A percentile compares a stretch with the other conserved stretches of the same genome.
phyloP scores from a whole-genome alignment of 2,113 vertebrate species.

The Brachypodius melanocephalos region DNA sequence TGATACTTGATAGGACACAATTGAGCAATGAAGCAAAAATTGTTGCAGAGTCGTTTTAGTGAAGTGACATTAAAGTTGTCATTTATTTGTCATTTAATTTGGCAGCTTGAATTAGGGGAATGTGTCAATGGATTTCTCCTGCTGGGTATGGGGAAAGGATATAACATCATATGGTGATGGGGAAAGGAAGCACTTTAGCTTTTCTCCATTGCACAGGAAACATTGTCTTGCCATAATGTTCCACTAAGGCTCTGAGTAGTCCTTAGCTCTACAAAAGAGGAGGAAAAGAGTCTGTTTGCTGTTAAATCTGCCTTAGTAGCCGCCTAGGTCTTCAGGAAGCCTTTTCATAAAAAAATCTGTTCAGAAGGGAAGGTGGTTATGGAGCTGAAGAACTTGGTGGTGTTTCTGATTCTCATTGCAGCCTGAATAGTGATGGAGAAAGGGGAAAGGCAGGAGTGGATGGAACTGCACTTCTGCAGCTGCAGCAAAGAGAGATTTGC shows the following conservation, averaged over 20 bases:
- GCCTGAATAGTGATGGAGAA: background rate
- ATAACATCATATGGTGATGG: background rate
- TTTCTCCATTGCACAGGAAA: background rate
- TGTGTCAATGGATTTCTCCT: background rate
- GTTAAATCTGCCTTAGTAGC: background rate
- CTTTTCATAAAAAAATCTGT: background rate
- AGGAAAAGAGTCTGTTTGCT: background rate
- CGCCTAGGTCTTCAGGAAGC: background rate
- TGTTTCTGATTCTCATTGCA: background rate
- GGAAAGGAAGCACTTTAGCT: background rate
- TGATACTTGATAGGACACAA: background rate
- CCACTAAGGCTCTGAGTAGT: background rate
- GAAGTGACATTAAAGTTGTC: background rate
- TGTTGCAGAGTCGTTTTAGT: background rate
- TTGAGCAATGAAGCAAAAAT: background rate
- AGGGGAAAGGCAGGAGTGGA: background rate
- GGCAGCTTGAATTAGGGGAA: background rate
- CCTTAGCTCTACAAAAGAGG: background rate
- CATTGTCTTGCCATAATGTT: background rate
- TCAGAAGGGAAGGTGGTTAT: background rate
- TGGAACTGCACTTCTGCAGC: background rate
- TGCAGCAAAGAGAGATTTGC: background rate
- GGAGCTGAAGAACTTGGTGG: background rate
- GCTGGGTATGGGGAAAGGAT: background rate
- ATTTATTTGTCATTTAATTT: conserved; percentile 29